Conservation (phyloP, 2,797 vertebrate species). For the Myoxocephalus aenaeus region DNA sequence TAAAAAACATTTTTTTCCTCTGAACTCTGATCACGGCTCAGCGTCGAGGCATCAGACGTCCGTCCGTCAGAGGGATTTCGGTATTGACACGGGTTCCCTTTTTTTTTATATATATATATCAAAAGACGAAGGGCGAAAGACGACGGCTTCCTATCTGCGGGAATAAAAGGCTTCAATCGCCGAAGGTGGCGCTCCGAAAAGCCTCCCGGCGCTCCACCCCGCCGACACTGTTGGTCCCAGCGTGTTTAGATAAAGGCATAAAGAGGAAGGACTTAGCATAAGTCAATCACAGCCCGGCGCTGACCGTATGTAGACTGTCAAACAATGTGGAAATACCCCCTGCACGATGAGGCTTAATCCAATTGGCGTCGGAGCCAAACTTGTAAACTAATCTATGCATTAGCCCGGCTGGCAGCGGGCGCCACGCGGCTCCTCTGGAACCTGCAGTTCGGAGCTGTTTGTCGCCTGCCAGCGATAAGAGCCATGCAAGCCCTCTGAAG, state of each 20-base stretch:
- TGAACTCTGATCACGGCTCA: slow-evolving; percentile 72
- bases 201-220: too few species aligned
- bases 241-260: slow-evolving; percentile 61
- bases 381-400: slow-evolving; percentile 89
- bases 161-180: slow-evolving; percentile 59
- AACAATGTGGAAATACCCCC: slow-evolving; percentile 78
- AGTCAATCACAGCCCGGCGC: slow-evolving; percentile 76
- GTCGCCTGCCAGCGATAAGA: slow-evolving; percentile 80
- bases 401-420: slow-evolving; percentile 79
- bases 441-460: slow-evolving; percentile 78
- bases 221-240: too few species aligned
- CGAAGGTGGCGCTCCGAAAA: too few species aligned
- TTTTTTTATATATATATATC: slow-evolving; percentile 61
- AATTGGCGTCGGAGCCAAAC: slow-evolving; percentile 85
- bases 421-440: slow-evolving; percentile 76
- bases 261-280: slow-evolving; percentile 76
- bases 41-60: slow-evolving; percentile 62
- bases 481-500: slow-evolving; percentile 59
- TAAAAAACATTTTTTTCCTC: too few species aligned
- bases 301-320: slow-evolving; percentile 83
- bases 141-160: slow-evolving; percentile 44
- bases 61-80: slow-evolving; percentile 68
- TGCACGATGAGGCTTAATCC: slow-evolving; percentile 82
- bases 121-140: slow-evolving; percentile 53
- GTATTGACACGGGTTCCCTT: slow-evolving; percentile 64